Evolutionary conservation across 2,888 invertebrate genomes (phyloP), one percentile per base, ranked within the genome.

Genomic region (Pilophorus perplexus): DNA sequence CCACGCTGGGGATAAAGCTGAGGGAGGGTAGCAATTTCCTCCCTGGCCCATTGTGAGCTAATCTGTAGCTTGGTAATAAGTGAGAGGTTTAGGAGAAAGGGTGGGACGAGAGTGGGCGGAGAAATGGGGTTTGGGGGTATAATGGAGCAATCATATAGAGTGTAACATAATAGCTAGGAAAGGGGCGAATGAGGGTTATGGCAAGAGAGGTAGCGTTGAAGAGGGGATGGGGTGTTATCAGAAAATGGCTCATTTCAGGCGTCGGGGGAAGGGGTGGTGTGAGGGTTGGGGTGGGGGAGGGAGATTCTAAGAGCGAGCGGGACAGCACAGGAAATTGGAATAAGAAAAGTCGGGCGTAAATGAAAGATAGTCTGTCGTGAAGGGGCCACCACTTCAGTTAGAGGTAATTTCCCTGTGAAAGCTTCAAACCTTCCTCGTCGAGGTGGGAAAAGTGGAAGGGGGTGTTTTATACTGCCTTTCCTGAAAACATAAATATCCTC

Each of bases 281-380:
- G n/a, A n/a, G n/a, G n/a, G n/a, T n/a, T n/a, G n/a, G 60, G 27
- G 44, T 14, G 60, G n/a, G 22, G 44, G 52, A 22, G 64, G 52
- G 27, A 27, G 27, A 37, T 23, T 38, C 40, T 23, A 50, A 23
- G 64, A 65, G 50, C 38, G 64, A 27, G 52, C 23, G 23, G 68
- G 72, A 72, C 73, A 71, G 71, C 68, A 64, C 70, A 70, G 73
- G 73, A 73, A 73, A 73, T 73, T 73, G 73, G 72, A 73, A 73
- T 73, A 73, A 73, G 73, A 73, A 73, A 72, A 73, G 70, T 72
- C 72, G 72, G 73, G 73, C 73, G 73, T 73, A 73, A 73, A 73
- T 73, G 73, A 73, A 73, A 73, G 73, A 73, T 73, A 73, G 73
- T 70, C 71, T 52, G 55, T 42, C 59, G 64, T 40, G 62, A 48